These are phyloP conservation scores for Anagrus nilaparvatae DNA, from an alignment of 1,140 invertebrate genomes.

Conservation along the genomic window DNA sequence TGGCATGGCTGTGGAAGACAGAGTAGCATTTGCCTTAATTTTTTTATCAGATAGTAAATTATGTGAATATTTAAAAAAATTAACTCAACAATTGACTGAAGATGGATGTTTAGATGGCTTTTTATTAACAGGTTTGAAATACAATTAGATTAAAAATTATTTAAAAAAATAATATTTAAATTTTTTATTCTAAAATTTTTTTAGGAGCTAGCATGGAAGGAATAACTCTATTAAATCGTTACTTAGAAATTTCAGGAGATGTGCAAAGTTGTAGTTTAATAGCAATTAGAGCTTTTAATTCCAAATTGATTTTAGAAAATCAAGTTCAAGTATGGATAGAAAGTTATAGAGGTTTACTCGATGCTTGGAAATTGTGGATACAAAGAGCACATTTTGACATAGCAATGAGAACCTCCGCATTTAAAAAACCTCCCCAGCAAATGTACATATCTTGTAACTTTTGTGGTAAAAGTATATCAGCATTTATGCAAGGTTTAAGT, in stretches of 20 bases:
- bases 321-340: slow-evolving; percentile 63
- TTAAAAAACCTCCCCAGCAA: slow-evolving; percentile 58
- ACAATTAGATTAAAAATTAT: slow-evolving; percentile 7
- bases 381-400: slow-evolving; percentile 68
- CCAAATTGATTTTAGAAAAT: slow-evolving; percentile 54
- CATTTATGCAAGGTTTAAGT: slow-evolving; percentile 55
- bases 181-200: slow-evolving; percentile 10
- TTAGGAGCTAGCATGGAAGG: slow-evolving; percentile 60
- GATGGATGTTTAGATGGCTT: slow-evolving; percentile 77
- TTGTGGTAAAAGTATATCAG: slow-evolving; percentile 86
- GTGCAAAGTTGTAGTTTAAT: slow-evolving; percentile 83
- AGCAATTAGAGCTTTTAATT: slow-evolving; percentile 59
- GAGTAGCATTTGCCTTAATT: slow-evolving; percentile 87
- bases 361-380: slow-evolving; percentile 74
- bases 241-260: slow-evolving; percentile 84
- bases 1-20: slow-evolving; percentile 74
- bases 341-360: slow-evolving; percentile 63
- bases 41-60: slow-evolving; percentile 77
- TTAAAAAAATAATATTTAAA: slow-evolving; percentile 10
- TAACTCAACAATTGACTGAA: slow-evolving; percentile 59
- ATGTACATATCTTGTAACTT: slow-evolving; percentile 88
- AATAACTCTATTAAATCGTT: slow-evolving; percentile 74
- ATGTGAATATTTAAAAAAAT: slow-evolving; percentile 62
- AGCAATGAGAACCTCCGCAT: slow-evolving; percentile 50
- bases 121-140: slow-evolving; percentile 62